phyloP scores from a whole-genome alignment of 1,140 invertebrate species.

The Seison nebaliae region DNA sequence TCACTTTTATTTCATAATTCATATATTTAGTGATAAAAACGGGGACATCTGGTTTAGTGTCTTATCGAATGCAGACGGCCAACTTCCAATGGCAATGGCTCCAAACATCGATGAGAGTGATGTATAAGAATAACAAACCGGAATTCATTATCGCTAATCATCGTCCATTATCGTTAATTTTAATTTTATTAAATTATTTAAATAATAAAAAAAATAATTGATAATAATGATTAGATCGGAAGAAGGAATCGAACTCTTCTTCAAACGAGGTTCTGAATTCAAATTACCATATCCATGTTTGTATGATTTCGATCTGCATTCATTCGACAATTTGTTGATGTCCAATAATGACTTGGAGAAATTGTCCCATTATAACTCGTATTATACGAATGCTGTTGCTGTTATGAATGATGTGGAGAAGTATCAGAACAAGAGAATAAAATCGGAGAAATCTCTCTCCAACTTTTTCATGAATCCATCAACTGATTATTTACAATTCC shows the following conservation, averaged over 20 bases:
- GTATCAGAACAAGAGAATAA: too few relatives aligned
- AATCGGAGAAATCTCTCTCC: too few relatives aligned
- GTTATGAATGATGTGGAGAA: too few relatives aligned
- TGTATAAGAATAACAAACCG: conserved; percentile 95
- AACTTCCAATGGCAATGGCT: conserved; percentile 70
- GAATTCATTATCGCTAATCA: conserved; percentile 94
- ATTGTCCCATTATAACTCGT: too few relatives aligned
- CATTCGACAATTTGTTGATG: conserved; percentile 25
- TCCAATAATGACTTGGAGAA: too few relatives aligned
- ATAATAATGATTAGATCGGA: conserved; percentile 49
- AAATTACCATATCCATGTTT: conserved; percentile 79
- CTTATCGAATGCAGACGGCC: conserved; percentile 76
- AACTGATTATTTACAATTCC: too few relatives aligned
- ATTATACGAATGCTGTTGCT: too few relatives aligned
- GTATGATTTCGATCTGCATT: conserved; percentile 24
- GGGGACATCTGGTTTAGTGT: conserved; percentile 84
- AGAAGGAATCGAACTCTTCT: conserved; percentile 72
- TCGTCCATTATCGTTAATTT: conserved; percentile 64
- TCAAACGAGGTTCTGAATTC: conserved; percentile 89
- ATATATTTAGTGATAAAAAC: conserved; percentile 67
- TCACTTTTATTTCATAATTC: background rate
- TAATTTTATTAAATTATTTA: background rate
- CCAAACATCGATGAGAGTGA: conserved; percentile 75
- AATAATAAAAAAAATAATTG: conserved; percentile 1
- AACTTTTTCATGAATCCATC: too few relatives aligned